Percentiles rank a stretch among this genome's conserved stretches.
These are phyloP conservation scores for Keiferia lycopersicella DNA, from an alignment of 2,888 invertebrate genomes.

Conservation along the genomic window DNA sequence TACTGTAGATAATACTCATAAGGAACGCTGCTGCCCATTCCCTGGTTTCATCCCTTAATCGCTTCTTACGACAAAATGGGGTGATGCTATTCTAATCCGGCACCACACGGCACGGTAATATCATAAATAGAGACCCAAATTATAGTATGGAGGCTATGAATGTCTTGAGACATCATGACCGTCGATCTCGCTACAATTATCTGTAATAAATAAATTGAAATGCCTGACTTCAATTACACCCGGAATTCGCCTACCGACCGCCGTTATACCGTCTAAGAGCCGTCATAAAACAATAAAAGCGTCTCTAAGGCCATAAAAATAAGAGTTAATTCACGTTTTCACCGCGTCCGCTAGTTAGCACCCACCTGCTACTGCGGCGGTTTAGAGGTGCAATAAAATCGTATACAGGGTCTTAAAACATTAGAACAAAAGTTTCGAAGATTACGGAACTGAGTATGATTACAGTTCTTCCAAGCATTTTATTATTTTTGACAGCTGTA, in stretches of 20 bases:
- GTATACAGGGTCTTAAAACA: slow-evolving; percentile 3
- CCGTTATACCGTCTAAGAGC: slow-evolving; percentile 2
- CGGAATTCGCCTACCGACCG: not conserved
- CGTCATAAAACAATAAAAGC: slow-evolving; percentile 4
- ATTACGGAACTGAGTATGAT: not conserved
- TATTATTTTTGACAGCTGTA: too few relatives aligned
- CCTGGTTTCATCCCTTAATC: too few relatives aligned
- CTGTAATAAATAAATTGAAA: slow-evolving; percentile 10
- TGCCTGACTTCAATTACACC: slow-evolving; percentile 7
- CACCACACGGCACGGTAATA: too few relatives aligned
- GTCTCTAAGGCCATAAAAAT: slow-evolving; percentile 14
- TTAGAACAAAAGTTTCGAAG: not conserved
- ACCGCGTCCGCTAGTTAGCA: slow-evolving; percentile 8
- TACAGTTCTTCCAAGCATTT: too few relatives aligned
- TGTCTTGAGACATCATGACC: not conserved
- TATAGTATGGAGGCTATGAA: not conserved
- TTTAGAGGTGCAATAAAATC: slow-evolving; percentile 12
- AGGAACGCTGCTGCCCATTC: too few relatives aligned
- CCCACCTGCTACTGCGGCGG: slow-evolving; percentile 16
- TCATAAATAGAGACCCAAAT: not conserved
- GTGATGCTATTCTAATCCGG: too few relatives aligned
- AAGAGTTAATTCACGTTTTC: slow-evolving; percentile 9
- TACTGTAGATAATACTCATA: too few relatives aligned
- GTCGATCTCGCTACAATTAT: not conserved
- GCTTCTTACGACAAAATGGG: too few relatives aligned